Evolutionary conservation across 2,113 vertebrate genomes (phyloP).

Genomic region (Gobiocypris rarus): DNA sequence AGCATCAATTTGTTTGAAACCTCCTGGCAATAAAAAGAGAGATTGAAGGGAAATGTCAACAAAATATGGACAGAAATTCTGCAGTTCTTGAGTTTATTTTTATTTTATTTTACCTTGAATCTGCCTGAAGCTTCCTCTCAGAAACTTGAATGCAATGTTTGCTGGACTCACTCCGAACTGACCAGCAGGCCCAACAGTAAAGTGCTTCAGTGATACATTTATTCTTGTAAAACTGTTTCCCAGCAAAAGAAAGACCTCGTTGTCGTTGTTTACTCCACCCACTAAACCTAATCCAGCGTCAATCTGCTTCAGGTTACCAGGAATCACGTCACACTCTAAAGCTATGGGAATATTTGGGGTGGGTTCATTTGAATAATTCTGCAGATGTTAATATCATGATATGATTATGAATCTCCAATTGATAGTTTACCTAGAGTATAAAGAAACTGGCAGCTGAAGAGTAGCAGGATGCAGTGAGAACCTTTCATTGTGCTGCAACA

Average conservation of each 20-base stretch:
- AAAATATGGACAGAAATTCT: no score
- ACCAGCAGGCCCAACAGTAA: conserved; percentile 22
- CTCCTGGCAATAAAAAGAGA: neutral
- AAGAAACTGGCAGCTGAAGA: conserved; percentile 1
- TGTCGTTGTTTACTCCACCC: neutral
- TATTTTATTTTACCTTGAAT: conserved; percentile 6
- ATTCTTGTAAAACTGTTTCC: neutral
- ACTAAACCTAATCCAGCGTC: conserved; percentile 11
- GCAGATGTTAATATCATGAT: neutral
- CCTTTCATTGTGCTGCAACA: neutral
- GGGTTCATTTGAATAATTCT: no score
- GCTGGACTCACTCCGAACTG: neutral
- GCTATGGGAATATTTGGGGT: neutral
- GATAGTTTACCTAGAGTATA: neutral
- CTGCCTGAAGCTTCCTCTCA: neutral
- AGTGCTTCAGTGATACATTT: neutral
- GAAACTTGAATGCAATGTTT: conserved; percentile 31
- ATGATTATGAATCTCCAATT: neutral
- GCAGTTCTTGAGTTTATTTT: neutral
- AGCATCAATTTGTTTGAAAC: conserved; percentile 5
- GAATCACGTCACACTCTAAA: conserved; percentile 7
- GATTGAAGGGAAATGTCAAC: neutral
- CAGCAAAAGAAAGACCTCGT: neutral
- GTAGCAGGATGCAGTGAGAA: neutral
- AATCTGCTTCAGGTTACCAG: conserved; percentile 19